These are phyloP conservation scores for Nomada ferruginata DNA, from an alignment of 2,888 invertebrate genomes.

Conservation along the genomic window DNA sequence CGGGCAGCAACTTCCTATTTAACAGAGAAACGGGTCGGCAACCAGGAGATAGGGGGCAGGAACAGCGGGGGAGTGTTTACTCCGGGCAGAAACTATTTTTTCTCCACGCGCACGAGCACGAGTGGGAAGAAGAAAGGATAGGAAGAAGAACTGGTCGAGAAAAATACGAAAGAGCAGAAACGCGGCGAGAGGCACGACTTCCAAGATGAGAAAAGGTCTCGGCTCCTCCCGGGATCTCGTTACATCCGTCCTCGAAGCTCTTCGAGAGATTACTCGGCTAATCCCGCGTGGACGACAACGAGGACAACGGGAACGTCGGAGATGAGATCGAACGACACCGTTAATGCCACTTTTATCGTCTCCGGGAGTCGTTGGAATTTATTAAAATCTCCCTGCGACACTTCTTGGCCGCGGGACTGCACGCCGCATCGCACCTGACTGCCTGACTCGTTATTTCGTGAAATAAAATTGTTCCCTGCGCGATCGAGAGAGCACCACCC, in stretches of 20 bases:
- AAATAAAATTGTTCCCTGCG: slow-evolving; percentile 6
- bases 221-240: slow-evolving; percentile 70
- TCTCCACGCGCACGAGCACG: slow-evolving; percentile 10
- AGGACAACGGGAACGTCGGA: slow-evolving; percentile 46
- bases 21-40: slow-evolving; percentile 8
- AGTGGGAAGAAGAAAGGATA: background rate
- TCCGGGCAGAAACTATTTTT: slow-evolving; percentile 36
- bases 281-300: slow-evolving; percentile 65
- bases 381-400: slow-evolving; percentile 60
- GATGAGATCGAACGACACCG: slow-evolving; percentile 72
- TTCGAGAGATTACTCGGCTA: slow-evolving; percentile 72
- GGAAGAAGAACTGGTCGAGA: background rate
- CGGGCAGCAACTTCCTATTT: slow-evolving; percentile 35
- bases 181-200: slow-evolving; percentile 49
- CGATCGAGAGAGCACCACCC: background rate
- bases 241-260: slow-evolving; percentile 65
- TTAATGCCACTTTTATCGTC: slow-evolving; percentile 70
- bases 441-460: slow-evolving; percentile 27
- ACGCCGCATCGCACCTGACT: background rate
- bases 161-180: slow-evolving; percentile 19
- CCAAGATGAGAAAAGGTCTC: slow-evolving; percentile 70
- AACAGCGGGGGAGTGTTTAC: slow-evolving; percentile 8
- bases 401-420: background rate
- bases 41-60: background rate
- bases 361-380: slow-evolving; percentile 62